These are phyloP conservation scores for Calcarius ornatus DNA, from an alignment of 2,113 vertebrate genomes.

Conservation along the genomic window DNA sequence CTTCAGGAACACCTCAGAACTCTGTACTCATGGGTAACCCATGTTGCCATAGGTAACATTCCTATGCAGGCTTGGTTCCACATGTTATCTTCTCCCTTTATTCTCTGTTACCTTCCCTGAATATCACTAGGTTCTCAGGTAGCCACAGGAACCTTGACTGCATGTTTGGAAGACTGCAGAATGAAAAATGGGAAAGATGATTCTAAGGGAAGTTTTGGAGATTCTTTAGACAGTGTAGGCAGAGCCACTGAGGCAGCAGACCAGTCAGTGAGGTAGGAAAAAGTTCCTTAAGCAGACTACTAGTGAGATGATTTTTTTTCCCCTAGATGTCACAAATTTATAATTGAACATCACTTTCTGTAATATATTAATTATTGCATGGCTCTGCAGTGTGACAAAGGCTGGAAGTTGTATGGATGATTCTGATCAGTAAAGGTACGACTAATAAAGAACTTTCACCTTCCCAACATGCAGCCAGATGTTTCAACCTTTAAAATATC, in stretches of 20 bases:
- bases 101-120: neutral
- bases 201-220: neutral
- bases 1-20: neutral
- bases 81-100: neutral
- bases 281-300: neutral
- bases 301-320: neutral
- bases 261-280: neutral
- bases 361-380: neutral
- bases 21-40: neutral
- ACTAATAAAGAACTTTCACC: neutral
- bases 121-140: neutral
- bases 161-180: neutral
- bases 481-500: neutral
- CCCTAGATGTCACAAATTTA: neutral
- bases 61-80: neutral
- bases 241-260: neutral
- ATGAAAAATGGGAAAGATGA: neutral
- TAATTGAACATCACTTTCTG: neutral
- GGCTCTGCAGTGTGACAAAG: neutral
- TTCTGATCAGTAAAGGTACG: neutral
- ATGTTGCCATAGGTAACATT: neutral
- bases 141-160: neutral
- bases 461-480: neutral
- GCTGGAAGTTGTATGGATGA: neutral
- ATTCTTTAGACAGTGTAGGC: neutral